A percentile compares a stretch with the other conserved stretches of the same genome.
Conservation (phyloP, 2,888 invertebrate species). For the Drosophila diplacantha region DNA sequence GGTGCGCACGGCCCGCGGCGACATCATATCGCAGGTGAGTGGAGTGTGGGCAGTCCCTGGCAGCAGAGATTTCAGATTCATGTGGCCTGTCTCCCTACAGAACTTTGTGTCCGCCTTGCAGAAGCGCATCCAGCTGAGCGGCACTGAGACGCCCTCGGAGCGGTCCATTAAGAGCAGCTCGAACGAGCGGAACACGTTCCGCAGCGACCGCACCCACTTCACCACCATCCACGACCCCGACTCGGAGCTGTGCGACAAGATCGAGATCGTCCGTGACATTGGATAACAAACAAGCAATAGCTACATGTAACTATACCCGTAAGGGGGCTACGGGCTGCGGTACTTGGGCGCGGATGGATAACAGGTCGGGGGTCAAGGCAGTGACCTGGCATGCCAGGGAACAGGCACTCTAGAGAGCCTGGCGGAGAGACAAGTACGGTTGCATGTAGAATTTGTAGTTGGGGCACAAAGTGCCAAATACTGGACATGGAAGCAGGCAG, state of each 20-base stretch:
- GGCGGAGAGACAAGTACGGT: slow-evolving; percentile 26
- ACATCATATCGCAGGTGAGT: slow-evolving; percentile 90
- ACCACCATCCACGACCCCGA: slow-evolving; percentile 85
- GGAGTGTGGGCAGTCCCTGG: neutral
- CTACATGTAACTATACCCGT: slow-evolving; percentile 75
- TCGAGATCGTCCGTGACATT: slow-evolving; percentile 78
- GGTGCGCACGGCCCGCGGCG: slow-evolving; percentile 91
- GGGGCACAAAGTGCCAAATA: slow-evolving; percentile 36
- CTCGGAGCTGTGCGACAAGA: slow-evolving; percentile 79
- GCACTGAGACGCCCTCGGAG: slow-evolving; percentile 80
- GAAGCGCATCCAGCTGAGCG: slow-evolving; percentile 83
- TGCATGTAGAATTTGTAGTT: slow-evolving; percentile 41
- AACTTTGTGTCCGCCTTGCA: slow-evolving; percentile 89
- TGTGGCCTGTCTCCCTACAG: slow-evolving; percentile 77
- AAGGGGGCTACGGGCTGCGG: slow-evolving; percentile 50
- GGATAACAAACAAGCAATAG: slow-evolving; percentile 78
- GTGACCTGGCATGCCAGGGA: neutral
- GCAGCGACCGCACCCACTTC: slow-evolving; percentile 86
- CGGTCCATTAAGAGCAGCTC: slow-evolving; percentile 79
- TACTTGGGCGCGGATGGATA: slow-evolving; percentile 13
- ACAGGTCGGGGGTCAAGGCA: slow-evolving; percentile 50
- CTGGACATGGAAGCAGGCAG: neutral
- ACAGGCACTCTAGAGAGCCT: neutral
- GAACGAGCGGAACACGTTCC: slow-evolving; percentile 85
- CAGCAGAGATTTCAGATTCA: too few species aligned